A percentile compares a stretch with the other conserved stretches of the same genome.
Conservation (phyloP, 64 coral and sea anemone species). For the Platygyra sinensis region DNA sequence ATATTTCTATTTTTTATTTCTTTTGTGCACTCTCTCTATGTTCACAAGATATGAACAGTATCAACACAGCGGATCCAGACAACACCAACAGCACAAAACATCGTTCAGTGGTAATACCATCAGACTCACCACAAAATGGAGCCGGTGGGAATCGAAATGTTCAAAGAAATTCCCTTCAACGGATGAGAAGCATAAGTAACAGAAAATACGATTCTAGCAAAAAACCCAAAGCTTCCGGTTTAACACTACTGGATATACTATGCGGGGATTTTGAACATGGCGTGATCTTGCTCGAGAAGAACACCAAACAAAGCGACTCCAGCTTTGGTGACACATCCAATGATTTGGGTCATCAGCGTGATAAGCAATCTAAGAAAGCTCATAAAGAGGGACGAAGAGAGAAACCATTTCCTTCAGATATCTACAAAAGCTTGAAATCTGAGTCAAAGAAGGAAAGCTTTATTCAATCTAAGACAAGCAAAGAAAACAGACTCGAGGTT, state of each 20-base stretch:
- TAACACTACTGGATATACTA: conserved; percentile 32
- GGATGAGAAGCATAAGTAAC: neutral
- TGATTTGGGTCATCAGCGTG: neutral
- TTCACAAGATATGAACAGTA: neutral
- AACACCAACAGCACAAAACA: neutral
- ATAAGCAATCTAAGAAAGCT: neutral
- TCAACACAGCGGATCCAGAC: neutral
- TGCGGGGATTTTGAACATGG: conserved; percentile 28
- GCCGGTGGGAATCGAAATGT: neutral
- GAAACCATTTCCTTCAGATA: neutral
- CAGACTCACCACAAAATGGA: neutral
- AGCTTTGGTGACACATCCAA: neutral
- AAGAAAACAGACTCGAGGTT: neutral
- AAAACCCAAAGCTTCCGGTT: neutral
- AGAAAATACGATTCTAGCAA: neutral
- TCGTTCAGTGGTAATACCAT: neutral
- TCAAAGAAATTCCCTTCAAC: neutral
- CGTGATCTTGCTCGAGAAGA: neutral
- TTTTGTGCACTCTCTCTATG: neutral
- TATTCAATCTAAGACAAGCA: neutral
- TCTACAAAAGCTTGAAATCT: neutral
- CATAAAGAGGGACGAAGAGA: neutral
- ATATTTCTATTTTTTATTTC: too few relatives aligned
- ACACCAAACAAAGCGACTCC: neutral
- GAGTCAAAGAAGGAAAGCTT: neutral